phyloP scores from a whole-genome alignment of 2,113 vertebrate species.

The Desmodus rotundus region DNA sequence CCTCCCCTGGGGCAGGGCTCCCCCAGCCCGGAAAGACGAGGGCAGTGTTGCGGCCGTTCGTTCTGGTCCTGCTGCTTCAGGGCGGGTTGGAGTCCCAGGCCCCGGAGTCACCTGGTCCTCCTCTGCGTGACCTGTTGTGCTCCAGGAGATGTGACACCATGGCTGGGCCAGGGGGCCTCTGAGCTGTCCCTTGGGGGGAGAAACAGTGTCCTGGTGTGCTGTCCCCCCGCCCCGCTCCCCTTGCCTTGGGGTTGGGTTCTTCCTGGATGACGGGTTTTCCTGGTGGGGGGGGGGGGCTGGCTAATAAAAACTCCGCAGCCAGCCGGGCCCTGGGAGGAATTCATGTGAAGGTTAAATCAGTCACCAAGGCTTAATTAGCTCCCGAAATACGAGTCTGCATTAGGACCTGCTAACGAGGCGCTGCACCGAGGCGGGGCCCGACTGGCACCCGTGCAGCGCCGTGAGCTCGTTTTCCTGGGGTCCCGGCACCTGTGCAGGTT shows the following conservation, averaged over 20 bases:
- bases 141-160: rapidly evolving
- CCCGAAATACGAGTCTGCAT: not conserved
- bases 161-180: not conserved
- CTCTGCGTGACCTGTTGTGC: rapidly evolving
- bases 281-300: rapidly evolving
- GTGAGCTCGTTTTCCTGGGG: rapidly evolving
- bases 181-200: rapidly evolving
- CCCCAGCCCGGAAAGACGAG: rapidly evolving
- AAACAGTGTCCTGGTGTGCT: not conserved
- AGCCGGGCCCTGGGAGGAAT: not conserved
- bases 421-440: not conserved
- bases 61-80: rapidly evolving
- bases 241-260: not conserved
- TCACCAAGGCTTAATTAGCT: slow-evolving; percentile 46
- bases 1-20: not conserved
- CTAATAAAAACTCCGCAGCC: not conserved
- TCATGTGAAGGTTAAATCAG: slow-evolving; percentile 31
- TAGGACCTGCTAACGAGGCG: not conserved
- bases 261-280: not conserved
- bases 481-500: not conserved
- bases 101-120: not conserved
- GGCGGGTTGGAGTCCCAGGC: not conserved
- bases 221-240: not conserved
- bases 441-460: not conserved
- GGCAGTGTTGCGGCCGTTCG: rapidly evolving